Conservation (phyloP, 2,113 vertebrate species). For the Podarcis raffonei region DNA sequence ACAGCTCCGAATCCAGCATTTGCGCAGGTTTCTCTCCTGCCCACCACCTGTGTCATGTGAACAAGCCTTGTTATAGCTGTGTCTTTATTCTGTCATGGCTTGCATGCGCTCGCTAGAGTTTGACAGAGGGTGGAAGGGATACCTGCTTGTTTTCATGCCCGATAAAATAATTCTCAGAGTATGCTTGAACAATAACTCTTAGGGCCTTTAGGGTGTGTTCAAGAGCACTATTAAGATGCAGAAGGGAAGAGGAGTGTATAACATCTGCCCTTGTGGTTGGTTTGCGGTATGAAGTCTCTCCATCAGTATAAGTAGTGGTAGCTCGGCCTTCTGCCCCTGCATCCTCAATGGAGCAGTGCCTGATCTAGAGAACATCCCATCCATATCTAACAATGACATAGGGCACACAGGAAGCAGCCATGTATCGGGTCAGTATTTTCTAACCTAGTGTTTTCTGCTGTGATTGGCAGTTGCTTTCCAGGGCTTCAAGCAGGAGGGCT, state of each 20-base stretch:
- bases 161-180: background rate
- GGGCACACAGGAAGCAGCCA: background rate
- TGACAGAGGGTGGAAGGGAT: background rate
- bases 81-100: background rate
- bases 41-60: background rate
- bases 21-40: background rate
- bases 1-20: background rate
- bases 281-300: background rate
- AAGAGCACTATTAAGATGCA: background rate
- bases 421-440: background rate
- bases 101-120: background rate
- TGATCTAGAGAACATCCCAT: background rate
- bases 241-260: background rate
- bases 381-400: background rate
- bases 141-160: background rate
- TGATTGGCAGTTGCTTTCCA: background rate
- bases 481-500: background rate
- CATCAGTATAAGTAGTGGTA: background rate
- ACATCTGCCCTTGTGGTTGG: background rate
- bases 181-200: background rate
- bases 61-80: background rate
- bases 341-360: background rate
- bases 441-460: background rate
- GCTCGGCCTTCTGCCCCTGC: too few relatives aligned
- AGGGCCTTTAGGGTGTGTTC: background rate